Evolutionary conservation across 1,140 invertebrate species (phyloP).

Genomic region (Tenebrio molitor): DNA sequence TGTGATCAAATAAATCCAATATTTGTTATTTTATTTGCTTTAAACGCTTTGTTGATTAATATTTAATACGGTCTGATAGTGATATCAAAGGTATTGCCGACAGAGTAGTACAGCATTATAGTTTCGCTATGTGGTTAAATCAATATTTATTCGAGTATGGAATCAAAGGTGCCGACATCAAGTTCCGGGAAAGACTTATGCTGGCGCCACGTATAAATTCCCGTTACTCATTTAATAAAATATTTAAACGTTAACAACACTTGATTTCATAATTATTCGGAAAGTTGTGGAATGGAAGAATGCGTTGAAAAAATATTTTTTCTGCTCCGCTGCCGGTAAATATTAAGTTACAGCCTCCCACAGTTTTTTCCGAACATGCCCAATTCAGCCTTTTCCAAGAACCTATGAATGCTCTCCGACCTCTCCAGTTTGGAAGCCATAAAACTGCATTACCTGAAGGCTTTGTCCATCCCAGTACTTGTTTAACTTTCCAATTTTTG

Average conservation of each 20-base stretch:
- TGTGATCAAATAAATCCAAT: slow-evolving; percentile 40
- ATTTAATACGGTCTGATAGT: slow-evolving; percentile 36
- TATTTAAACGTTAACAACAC: slow-evolving; percentile 12
- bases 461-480: slow-evolving; percentile 7
- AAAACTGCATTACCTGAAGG: slow-evolving; percentile 36
- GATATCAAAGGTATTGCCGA: slow-evolving; percentile 38
- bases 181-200: slow-evolving; percentile 40
- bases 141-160: slow-evolving; percentile 41
- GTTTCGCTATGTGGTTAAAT: slow-evolving; percentile 42
- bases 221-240: slow-evolving; percentile 42
- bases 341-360: slow-evolving; percentile 37
- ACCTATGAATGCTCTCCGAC: slow-evolving; percentile 34
- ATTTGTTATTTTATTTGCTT: slow-evolving; percentile 43
- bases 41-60: slow-evolving; percentile 41
- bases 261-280: slow-evolving; percentile 28
- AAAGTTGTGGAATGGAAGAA: not conserved
- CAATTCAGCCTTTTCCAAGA: slow-evolving; percentile 31
- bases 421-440: slow-evolving; percentile 26
- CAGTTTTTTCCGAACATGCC: slow-evolving; percentile 37
- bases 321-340: slow-evolving; percentile 20
- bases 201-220: slow-evolving; percentile 45
- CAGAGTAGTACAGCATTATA: slow-evolving; percentile 35
- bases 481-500: slow-evolving; percentile 41
- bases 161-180: slow-evolving; percentile 44
- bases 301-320: slow-evolving; percentile 15